Evolutionary conservation across 2,113 vertebrate species (phyloP).

Genomic region (Tachysurus fulvidraco): DNA sequence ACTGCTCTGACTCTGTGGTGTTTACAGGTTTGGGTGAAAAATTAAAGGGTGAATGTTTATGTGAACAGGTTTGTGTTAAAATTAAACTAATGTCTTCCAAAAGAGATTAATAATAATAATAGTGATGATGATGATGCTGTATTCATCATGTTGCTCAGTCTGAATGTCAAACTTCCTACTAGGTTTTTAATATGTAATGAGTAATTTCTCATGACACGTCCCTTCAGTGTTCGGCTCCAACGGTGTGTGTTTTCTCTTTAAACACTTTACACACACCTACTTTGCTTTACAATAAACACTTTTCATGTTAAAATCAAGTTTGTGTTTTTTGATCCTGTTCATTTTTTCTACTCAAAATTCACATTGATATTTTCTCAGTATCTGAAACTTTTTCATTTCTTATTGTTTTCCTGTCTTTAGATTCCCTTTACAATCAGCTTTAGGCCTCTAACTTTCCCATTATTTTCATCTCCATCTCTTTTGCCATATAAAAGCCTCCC

Average conservation of each 20-base stretch:
- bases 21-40: background rate
- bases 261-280: background rate
- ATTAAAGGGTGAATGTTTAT: background rate
- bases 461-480: no score
- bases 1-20: conserved; percentile 36
- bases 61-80: background rate
- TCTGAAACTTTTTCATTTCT: no score
- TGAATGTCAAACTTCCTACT: background rate
- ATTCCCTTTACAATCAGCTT: no score
- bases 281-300: background rate
- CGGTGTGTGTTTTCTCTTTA: background rate
- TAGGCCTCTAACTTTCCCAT: no score
- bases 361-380: background rate
- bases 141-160: background rate
- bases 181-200: background rate
- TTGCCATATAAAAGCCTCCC: no score
- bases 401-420: no score
- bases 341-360: background rate
- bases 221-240: background rate
- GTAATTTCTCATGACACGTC: background rate
- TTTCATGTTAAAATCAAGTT: background rate
- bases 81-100: conserved; percentile 36
- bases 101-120: background rate
- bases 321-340: no score
- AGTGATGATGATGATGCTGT: background rate